Evolutionary conservation across 2,888 invertebrate species (phyloP), one percentile per base, ranked within the genome.

Genomic region (Eueremaeus valkanovi): DNA sequence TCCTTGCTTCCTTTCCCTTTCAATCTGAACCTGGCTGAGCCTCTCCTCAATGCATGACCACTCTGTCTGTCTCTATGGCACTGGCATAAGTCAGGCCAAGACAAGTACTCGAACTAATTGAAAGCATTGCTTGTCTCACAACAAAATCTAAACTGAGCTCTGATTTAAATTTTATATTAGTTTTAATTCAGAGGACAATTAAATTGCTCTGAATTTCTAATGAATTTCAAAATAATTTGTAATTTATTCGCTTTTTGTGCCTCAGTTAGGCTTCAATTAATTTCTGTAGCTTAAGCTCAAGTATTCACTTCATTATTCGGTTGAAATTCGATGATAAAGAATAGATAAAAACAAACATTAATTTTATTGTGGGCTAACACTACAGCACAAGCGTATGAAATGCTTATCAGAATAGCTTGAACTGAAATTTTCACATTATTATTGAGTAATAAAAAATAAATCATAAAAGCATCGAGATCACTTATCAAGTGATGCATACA

Each of bases 1-100:
- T 21, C n/a, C 24, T 51, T 21, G 8, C 1, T n/a, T 51, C 13
- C 24, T 31, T 5, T 33, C 29, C 13, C 29, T 24, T 16, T 58
- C 29, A 16, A 3, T n/a, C n/a, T n/a, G n/a, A n/a, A n/a, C n/a
- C n/a, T n/a, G n/a, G n/a, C n/a, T n/a, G n/a, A n/a, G n/a, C n/a
- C n/a, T n/a, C n/a, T n/a, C n/a, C n/a, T n/a, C n/a, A 61, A 61
- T 61, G 61, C 61, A 31, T 61, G 31, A 13, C 61, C 61, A 61
- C 61, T 18, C 8, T 21, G 18, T 31, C 61, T 61, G 31, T 9
- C 16, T 6, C 18, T n/a, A n/a, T n/a, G n/a, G n/a, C n/a, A n/a
- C n/a, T n/a, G 6, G 6, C 21, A 51, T 51, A 21, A 21, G 21
- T 51, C 6, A 51, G 51, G 3, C 51, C 51, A 51, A 51, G 2